Base-by-base conservation (phyloP, 2,113 vertebrate genomes). In the Rhinolophus sinicus region DNA sequence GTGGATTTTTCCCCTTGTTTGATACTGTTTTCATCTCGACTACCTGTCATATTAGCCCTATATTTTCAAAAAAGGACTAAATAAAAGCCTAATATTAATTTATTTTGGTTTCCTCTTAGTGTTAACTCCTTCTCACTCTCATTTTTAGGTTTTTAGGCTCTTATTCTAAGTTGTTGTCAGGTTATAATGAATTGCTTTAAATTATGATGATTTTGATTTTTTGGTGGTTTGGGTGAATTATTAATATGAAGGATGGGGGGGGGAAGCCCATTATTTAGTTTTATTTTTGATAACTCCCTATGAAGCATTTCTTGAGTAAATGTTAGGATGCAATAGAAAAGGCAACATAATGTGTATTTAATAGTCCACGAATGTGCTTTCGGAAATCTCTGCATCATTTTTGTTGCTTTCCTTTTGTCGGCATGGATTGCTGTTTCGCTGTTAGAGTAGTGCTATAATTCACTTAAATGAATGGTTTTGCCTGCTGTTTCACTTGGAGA, bases 311-410 rank as follows among this genome's bases (percentile, higher is more conserved):
- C 22, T 93, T 85, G 70, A 96, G 85, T 90, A 83, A 96, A 95
- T 95, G 83, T 97, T 95, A 85, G 96, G 81, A 95, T 10, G 81
- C 26, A 96, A 97, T 82, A 85, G 86, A 85, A 77, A 96, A 98
- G 94, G 60, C 19, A 67, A 90, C 84, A 44, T 90, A 80, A 97
- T 98, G 98, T 98, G 60, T 95, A 96, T 69, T 91, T 97, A 97
- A 98, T 62, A 92, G 7, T 1, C 64, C 88, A 83, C 1, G 0
- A 85, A 97, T 65, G 14, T 60, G 93, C 93, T 98, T 94, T 97
- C 80, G 95, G 62, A 97, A 98, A 95, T 73, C 47, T 50, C 93
- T 95, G 78, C n/a, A 33, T 90, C 93, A 56, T 97, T 84, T 98
- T 69, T 96, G 83, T 91, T 89, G 38, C 65, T 95, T 64, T 97